A percentile compares a stretch with the other conserved stretches of the same genome.
Evolutionary conservation across 30 jellyfish, hydroid and myxozoan genomes (phyloP).

Genomic region (Cassiopea andromeda): DNA sequence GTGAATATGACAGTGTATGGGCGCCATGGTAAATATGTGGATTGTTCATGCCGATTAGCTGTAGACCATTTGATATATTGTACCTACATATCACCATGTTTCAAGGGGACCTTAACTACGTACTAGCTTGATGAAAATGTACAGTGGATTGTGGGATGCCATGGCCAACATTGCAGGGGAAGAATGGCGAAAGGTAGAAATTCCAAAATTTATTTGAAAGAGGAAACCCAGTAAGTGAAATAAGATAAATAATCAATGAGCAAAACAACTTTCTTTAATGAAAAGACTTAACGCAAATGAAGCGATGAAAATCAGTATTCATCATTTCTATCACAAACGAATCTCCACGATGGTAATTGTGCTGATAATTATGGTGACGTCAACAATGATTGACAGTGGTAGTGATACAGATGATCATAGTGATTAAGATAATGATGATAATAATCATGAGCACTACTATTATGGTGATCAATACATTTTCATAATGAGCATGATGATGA

Average conservation of each 20-base stretch:
- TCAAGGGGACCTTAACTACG: neutral
- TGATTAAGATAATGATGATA: slow-evolving; percentile 13
- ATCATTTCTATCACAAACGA: no score
- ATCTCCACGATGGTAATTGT: no score
- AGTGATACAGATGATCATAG: slow-evolving; percentile 9
- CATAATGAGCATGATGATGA: slow-evolving; percentile 8
- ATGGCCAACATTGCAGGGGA: neutral
- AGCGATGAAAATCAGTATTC: no score
- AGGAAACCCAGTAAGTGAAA: no score
- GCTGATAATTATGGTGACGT: slow-evolving; percentile 1
- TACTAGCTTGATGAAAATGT: neutral
- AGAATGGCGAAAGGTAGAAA: no score
- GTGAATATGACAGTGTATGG: neutral
- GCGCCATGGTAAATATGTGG: neutral
- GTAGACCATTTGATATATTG: neutral
- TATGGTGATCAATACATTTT: slow-evolving; percentile 1
- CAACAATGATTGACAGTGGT: neutral
- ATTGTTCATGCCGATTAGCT: neutral
- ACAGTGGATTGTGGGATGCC: slow-evolving; percentile 18
- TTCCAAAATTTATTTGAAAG: no score
- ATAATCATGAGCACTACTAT: slow-evolving; percentile 1
- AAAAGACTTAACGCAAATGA: no score
- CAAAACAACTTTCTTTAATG: no score
- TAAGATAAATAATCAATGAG: no score
- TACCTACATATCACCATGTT: neutral